Base-by-base conservation (phyloP, 2,113 vertebrate genomes). In the Microcebus lehilahytsara region DNA sequence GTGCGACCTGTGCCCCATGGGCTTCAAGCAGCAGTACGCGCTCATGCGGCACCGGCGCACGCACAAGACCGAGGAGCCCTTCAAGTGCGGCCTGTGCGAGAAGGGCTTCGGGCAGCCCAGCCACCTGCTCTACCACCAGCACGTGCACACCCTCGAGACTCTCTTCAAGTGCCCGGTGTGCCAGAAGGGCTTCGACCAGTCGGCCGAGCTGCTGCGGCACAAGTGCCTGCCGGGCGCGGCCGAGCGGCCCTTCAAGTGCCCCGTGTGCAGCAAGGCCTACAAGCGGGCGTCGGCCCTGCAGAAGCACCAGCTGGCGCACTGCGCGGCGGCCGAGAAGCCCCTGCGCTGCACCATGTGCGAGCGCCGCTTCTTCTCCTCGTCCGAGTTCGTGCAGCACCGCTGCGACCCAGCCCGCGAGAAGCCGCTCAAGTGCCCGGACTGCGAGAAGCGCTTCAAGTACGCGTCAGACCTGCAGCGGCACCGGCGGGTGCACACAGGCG, bases 1-100 rank as follows among this genome's bases (percentile, higher is more conserved):
- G 98, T 99, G 99, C 9, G 99, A 99, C 62, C 99, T 99, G 96
- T 99, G 99, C 97, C 99, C 99, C 98, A 99, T 99, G 99, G 99
- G 99, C 98, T 99, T 99, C 98, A 99, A 99, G 98, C 99, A 99
- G 98, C 99, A 99, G 98, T 99, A 99, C 0, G 99, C 99, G 0
- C 99, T 99, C 5, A 99, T 99, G 98, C 99, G 99, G 46, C 99
- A 99, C 90, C 98, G 99, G 51, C 99, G 99, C 98, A 99, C 99
- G 0, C 99, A 99, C 98, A 99, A 99, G 93, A 98, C 99, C 0
- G 99, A 92, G 98, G 99, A 91, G 98, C 99, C 97, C 98, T 99
- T 99, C 98, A 99, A 99, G 97, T 99, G 99, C 97, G 99, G 99
- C 93, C 98, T 99, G 37, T 99, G 99, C 0, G 99, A 99, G 98